Base-by-base conservation (phyloP, 2,113 vertebrate genomes). In the Mormyrus lacerda region DNA sequence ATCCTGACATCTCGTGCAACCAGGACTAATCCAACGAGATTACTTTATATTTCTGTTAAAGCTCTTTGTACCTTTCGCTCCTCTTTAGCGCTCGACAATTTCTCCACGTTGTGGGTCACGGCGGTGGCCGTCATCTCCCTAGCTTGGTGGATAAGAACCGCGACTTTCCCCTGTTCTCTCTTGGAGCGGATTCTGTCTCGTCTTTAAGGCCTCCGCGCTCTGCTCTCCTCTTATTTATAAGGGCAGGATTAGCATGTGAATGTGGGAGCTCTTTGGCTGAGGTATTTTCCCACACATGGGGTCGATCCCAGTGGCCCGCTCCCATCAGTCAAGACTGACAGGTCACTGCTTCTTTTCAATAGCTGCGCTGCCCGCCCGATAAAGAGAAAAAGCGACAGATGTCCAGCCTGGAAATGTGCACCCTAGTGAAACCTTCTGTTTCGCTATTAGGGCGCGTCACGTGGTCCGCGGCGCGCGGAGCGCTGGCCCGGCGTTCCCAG, bases 291-390 rank as follows among this genome's bases (percentile, higher is more conserved):
- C 96, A 97, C 97, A 97, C 94, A 95, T 94, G 94, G 94, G 94
- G 94, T 96, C 93, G 93, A 94, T 94, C 93, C 94, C 90, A 92
- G 93, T 93, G 95, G 93, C 94, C 94, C 94, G 92, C 91, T 94
- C 94, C 96, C 94, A 97, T 97, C 96, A 96, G 96, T 97, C 96
- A 97, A 94, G 94, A 94, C 93, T 96, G 97, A 96, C 97, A 97
- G 97, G 97, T 96, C 96, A 96, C 95, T 95, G 95, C 95, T 95
- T 96, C 95, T 95, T 96, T 96, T 97, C 95, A 97, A 94, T 93
- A 94, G 90, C 93, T 90, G 90, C 85, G 93, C 92, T 90, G 73
- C 92, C 94, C 93, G 93, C 94, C 90, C 92, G 90, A 88, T 93
- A 95, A 91, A 90, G 73, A 50, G 88, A 89, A 86, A 94, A 91